Evolutionary conservation across 2,888 invertebrate genomes (phyloP), one percentile per base, ranked within the genome.

Genomic region (Brenthis daphne): DNA sequence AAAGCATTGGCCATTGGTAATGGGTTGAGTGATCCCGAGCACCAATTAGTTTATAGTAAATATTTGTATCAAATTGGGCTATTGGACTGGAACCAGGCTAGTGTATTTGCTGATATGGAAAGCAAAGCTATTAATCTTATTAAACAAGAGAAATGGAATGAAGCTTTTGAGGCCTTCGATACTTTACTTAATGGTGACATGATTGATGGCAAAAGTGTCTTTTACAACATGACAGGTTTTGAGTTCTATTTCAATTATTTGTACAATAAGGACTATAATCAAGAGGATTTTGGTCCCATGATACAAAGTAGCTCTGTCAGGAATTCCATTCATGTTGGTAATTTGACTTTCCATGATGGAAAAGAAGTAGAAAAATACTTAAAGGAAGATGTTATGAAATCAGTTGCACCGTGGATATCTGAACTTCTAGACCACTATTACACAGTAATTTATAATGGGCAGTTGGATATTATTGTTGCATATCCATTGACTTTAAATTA

Each of bases 401-500:
- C 96, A 0, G 95, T 97, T 8, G 96, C 96, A 6, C 94, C 94
- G 0, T 95, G 95, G 94, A 89, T 97, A 67, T 92, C 94, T 0
- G 95, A 95, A 76, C 86, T 97, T 0, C 82, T 97, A 0, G 91
- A 95, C 51, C 86, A 95, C 76, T 96, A 96, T 79, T 92, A 94
- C 82, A 94, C 97, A 16, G 93, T 98, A 57, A 94, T 98, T 71
- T 98, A 98, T 84, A 98, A 96, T 82, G 98, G 98, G 0, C 98
- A 98, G 82, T 84, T 98, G 74, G 98, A 99, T 84, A 96, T 98
- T 14, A 97, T 98, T 73, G 97, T 98, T 0, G 97, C 98, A 0
- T 97, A 97, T 86, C 97, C 98, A 0, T 82, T 97, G 63, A 98
- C 98, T 0, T 94, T 96, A 24, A 96, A 96, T 81, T 98, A 96